Base-by-base conservation (phyloP, 2,888 invertebrate species). In the Agriotes lineatus region DNA sequence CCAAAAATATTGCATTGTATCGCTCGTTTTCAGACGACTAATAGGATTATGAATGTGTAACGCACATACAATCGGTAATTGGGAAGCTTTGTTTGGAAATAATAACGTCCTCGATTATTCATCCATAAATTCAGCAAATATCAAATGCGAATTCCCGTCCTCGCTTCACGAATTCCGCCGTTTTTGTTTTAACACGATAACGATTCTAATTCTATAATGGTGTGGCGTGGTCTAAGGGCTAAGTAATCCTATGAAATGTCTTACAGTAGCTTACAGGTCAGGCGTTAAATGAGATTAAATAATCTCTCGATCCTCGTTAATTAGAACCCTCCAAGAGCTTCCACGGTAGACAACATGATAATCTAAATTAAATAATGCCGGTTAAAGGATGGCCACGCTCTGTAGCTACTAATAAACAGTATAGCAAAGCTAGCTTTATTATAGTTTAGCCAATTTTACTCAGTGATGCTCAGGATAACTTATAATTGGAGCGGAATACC, bases 291-390 rank as follows among this genome's bases (percentile, higher is more conserved):
- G 77, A 77, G 80, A 81, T 81, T 79, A 79, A 79, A 80, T 79
- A 80, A 81, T 81, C 81, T 79, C 78, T 75, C 75, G 78, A 79
- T 78, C 78, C 78, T 77, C 77, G 79, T 80, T 81, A 81, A 81
- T 81, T 81, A 80, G 77, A 75, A 76, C 74, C 76, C 77, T 78
- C 76, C 58, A 78, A 77, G 78, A 78, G 77, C 75, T 72, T 73
- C 73, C 71, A 67, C 70, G 73, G 72, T 74, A 74, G 60, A 72
- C 73, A 74, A 74, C 75, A 75, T 78, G 79, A 81, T 81, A 80
- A 81, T 80, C 80, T 79, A 81, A 82, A 82, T 82, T 80, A 81
- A 81, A 82, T 81, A 81, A 81, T 81, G 78, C 78, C 77, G 75
- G 75, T 74, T 75, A 77, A 75, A 75, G 75, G 76, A 75, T 76